Percentiles rank a stretch among this genome's conserved stretches.
phyloP scores from a whole-genome alignment of 2,888 invertebrate genomes.

The Leptinotarsa peninsularis region DNA sequence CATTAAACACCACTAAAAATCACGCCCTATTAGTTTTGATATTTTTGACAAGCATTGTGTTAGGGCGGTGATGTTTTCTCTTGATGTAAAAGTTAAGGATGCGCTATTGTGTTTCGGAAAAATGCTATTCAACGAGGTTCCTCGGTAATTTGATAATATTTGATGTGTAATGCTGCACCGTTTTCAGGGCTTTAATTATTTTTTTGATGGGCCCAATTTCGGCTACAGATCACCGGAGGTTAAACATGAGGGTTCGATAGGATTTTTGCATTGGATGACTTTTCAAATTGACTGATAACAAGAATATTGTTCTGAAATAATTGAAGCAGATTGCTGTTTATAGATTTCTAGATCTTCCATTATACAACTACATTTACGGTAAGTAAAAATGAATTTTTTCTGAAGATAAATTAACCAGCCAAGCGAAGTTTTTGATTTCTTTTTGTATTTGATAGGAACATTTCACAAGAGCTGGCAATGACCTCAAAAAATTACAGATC shows the following conservation, averaged over 20 bases:
- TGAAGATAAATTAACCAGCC: no score
- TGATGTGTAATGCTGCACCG: conserved; percentile 39
- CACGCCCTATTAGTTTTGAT: conserved; percentile 47
- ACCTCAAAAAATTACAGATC: no score
- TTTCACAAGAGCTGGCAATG: no score
- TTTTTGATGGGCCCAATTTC: conserved; percentile 21
- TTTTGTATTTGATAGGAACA: no score
- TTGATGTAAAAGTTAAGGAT: conserved; percentile 39
- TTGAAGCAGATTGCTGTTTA: neutral
- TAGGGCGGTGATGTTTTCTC: conserved; percentile 49
- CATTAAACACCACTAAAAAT: conserved; percentile 48
- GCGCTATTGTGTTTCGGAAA: conserved; percentile 38
- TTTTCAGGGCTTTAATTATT: conserved; percentile 32
- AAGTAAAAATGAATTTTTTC: no score
- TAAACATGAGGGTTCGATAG: conserved; percentile 9
- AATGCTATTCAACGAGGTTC: conserved; percentile 34
- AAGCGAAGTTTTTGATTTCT: no score
- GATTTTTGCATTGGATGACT: conserved; percentile 15
- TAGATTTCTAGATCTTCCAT: neutral
- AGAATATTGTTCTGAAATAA: neutral
- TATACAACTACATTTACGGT: no score
- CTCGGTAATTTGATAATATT: conserved; percentile 39
- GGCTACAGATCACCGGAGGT: conserved; percentile 5
- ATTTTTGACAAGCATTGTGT: conserved; percentile 50
- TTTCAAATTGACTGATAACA: conserved; percentile 12